Conservation (phyloP, 2,888 invertebrate species). For the Omphaloscelis lunosa region DNA sequence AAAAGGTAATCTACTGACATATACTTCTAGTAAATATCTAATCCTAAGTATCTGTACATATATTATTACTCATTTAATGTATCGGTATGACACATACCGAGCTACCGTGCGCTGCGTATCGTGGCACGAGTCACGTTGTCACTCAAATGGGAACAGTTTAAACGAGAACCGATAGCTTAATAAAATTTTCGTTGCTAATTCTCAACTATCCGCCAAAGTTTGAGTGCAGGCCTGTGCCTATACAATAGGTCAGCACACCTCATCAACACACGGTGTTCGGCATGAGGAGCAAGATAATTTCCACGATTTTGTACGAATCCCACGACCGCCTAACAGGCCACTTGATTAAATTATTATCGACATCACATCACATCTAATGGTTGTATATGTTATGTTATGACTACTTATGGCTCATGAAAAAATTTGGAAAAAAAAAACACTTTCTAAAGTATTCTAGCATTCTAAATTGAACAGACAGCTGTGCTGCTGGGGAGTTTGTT, state of each 20-base stretch:
- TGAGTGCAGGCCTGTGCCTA: background rate
- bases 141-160: background rate
- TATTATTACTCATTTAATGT: conserved; percentile 28
- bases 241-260: background rate
- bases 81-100: conserved; percentile 37
- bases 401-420: background rate
- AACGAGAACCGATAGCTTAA: background rate
- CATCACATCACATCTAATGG: conserved; percentile 24
- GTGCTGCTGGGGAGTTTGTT: too few species aligned
- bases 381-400: background rate
- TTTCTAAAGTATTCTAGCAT: background rate
- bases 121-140: conserved; percentile 4
- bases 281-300: conserved; percentile 27
- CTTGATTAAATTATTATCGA: conserved; percentile 38
- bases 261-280: conserved; percentile 32
- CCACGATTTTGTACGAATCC: conserved; percentile 53
- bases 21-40: conserved; percentile 50
- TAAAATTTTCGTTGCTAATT: background rate
- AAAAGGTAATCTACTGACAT: conserved; percentile 44
- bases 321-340: conserved; percentile 36
- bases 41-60: conserved; percentile 47
- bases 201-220: background rate
- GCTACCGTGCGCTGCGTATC: conserved; percentile 29
- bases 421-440: background rate
- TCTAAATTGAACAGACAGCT: too few species aligned